Percentiles rank a stretch among this genome's conserved stretches.
These are phyloP conservation scores for Drosophila meridionalis DNA, from an alignment of 2,888 invertebrate genomes.

Conservation along the genomic window DNA sequence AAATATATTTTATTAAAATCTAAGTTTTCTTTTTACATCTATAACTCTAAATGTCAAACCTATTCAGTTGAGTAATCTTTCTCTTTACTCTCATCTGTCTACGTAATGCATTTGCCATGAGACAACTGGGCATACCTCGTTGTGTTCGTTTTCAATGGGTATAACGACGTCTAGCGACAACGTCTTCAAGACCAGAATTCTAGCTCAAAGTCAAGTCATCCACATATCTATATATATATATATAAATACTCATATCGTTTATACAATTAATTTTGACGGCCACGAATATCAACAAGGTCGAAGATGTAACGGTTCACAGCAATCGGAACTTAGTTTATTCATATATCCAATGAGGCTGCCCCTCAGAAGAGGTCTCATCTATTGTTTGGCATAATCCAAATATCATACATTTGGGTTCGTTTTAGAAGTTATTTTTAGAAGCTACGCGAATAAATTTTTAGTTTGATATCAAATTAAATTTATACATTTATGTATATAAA, in stretches of 20 bases:
- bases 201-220: constrained; percentile 14
- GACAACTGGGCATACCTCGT: background rate
- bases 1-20: too few relatives aligned
- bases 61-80: too few relatives aligned
- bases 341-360: background rate
- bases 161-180: background rate
- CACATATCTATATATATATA: background rate
- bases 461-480: background rate
- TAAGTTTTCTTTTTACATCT: too few relatives aligned
- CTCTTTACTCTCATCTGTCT: too few relatives aligned
- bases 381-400: background rate
- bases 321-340: constrained; percentile 6
- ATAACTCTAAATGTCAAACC: too few relatives aligned
- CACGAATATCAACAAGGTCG: constrained; percentile 6
- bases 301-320: background rate
- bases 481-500: background rate
- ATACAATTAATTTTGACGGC: background rate
- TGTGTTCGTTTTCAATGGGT: background rate
- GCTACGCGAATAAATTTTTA: background rate
- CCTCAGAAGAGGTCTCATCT: too few relatives aligned
- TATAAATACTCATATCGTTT: background rate
- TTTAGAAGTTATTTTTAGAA: background rate
- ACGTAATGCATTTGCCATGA: too few relatives aligned
- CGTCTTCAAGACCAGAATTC: constrained; percentile 14
- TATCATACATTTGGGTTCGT: background rate